phyloP scores from a whole-genome alignment of 2,113 vertebrate species.

The Ceratotherium simum region DNA sequence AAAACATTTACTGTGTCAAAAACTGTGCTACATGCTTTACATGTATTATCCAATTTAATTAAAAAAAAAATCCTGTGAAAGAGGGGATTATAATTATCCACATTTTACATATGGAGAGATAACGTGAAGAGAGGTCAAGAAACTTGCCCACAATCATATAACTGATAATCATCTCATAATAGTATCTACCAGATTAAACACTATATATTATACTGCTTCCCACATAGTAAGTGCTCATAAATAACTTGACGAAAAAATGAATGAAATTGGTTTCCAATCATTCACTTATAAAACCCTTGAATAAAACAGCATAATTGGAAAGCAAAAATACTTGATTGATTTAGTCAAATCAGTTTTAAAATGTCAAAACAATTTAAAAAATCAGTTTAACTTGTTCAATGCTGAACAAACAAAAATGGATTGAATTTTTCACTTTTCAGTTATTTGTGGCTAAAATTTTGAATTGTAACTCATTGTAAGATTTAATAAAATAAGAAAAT shows the following conservation, averaged over 20 bases:
- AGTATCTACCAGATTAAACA: not conserved
- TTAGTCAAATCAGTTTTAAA: not conserved
- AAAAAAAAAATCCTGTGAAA: not conserved
- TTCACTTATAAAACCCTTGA: not conserved
- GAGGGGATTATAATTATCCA: not conserved
- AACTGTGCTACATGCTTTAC: not conserved
- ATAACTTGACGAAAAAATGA: not conserved
- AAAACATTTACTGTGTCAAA: not conserved
- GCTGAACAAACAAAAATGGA: not conserved
- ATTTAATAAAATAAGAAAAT: not conserved
- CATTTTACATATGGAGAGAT: not conserved
- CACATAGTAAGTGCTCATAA: not conserved
- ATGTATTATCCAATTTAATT: not conserved
- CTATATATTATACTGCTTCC: not conserved
- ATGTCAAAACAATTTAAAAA: not conserved
- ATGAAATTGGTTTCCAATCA: not conserved
- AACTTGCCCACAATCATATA: not conserved
- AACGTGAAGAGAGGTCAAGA: not conserved
- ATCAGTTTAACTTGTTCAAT: not conserved
- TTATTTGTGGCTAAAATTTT: not conserved
- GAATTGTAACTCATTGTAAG: not conserved
- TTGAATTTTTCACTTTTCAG: not conserved
- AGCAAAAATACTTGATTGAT: not conserved
- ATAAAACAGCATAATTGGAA: not conserved
- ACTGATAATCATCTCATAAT: not conserved